These are phyloP conservation scores for Bagarius yarrelli DNA, from an alignment of 2,113 vertebrate species.

Conservation along the genomic window DNA sequence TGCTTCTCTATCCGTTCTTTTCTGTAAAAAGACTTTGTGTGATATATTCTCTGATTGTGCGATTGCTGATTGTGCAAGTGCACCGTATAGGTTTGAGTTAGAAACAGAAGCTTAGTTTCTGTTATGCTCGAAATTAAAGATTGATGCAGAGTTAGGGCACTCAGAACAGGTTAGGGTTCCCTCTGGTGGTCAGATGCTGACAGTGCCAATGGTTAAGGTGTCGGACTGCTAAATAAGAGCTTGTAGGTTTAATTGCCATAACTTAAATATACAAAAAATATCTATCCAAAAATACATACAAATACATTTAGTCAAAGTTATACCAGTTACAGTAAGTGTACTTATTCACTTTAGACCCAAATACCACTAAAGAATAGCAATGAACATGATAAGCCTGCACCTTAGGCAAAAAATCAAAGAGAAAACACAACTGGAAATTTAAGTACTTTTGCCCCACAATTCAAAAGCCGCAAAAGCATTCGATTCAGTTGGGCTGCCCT, in stretches of 20 bases:
- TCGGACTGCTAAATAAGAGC: too few relatives aligned
- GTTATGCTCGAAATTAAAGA: too few relatives aligned
- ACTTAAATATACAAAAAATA: too few relatives aligned
- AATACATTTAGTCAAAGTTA: background rate
- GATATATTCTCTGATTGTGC: background rate
- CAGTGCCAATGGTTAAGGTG: too few relatives aligned
- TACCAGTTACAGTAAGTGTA: background rate
- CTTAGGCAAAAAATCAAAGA: background rate
- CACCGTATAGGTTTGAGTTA: too few relatives aligned
- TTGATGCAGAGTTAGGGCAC: too few relatives aligned
- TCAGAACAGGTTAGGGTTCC: too few relatives aligned
- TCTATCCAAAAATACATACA: too few relatives aligned
- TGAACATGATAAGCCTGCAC: background rate
- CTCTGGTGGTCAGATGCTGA: too few relatives aligned
- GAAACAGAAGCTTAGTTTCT: background rate
- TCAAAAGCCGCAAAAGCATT: background rate
- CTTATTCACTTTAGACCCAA: background rate
- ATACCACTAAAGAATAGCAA: constrained; percentile 8
- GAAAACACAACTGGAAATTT: background rate
- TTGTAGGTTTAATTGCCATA: too few relatives aligned
- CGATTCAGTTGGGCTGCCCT: background rate
- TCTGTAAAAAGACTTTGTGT: background rate
- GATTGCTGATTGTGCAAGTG: background rate
- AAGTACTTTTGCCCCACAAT: background rate
- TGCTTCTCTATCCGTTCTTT: background rate